These are phyloP conservation scores for Amphipoea lucens DNA, from an alignment of 2,888 invertebrate genomes.

Conservation along the genomic window DNA sequence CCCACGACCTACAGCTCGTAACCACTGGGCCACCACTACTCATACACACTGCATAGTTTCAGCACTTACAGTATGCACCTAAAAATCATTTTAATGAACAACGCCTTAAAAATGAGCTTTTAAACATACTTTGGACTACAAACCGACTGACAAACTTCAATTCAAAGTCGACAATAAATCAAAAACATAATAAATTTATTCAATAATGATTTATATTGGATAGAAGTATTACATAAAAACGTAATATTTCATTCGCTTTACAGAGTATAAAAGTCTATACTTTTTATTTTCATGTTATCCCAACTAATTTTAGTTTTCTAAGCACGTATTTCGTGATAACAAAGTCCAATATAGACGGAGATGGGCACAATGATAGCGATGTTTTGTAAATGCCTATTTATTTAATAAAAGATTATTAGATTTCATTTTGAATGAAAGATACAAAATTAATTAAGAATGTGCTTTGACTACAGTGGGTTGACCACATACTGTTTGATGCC, in stretches of 20 bases:
- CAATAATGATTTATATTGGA: slow-evolving; percentile 4
- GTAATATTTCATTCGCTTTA: slow-evolving; percentile 47
- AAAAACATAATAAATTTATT: slow-evolving; percentile 8
- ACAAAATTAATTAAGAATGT: slow-evolving; percentile 4
- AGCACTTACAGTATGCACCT: not conserved
- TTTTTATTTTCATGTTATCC: slow-evolving; percentile 64
- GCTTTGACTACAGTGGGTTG: not conserved
- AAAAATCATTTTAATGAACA: not conserved
- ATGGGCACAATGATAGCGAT: slow-evolving; percentile 57
- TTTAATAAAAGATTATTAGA: slow-evolving; percentile 25
- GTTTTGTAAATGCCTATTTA: slow-evolving; percentile 19
- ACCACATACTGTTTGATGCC: not conserved
- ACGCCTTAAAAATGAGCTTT: not conserved
- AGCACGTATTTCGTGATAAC: slow-evolving; percentile 71
- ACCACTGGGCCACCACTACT: not conserved
- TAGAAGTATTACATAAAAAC: slow-evolving; percentile 24
- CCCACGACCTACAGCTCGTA: not conserved
- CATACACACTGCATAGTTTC: not conserved
- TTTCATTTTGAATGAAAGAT: slow-evolving; percentile 21
- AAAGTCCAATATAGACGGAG: slow-evolving; percentile 43
- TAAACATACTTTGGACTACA: not conserved
- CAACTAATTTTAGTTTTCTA: slow-evolving; percentile 70
- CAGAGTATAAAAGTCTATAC: slow-evolving; percentile 42
- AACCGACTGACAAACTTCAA: not conserved
- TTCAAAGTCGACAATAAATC: not conserved